Evolutionary conservation across 2,113 vertebrate species (phyloP), one percentile per base, ranked within the genome.

Genomic region (Polyodon spathula): DNA sequence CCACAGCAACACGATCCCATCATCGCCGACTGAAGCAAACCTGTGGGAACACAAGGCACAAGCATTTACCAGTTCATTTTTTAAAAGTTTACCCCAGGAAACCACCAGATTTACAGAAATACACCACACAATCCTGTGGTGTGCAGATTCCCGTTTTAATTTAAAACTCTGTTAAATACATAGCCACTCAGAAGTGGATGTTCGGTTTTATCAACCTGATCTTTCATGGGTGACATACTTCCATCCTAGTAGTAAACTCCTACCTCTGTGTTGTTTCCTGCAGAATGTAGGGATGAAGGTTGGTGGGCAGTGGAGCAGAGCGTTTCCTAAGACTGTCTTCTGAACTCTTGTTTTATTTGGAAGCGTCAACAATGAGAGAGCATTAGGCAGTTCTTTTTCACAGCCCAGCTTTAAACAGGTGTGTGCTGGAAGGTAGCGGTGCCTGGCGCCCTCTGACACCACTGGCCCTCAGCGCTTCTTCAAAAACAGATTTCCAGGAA

Each of bases 21-120:
- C 95, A 65, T 98, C 95, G 38, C 94, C 93, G 14, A 94, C 93
- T 54, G 95, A 98, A 17, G 91, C 94, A 87, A 93, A 97, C 71
- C 94, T 98, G 76, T 59, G 53, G 65, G 62, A 9, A 62, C 16
- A 67, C 38, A n/a, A 64, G 15, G 48, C 10, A 56, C 6, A 56
- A 46, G 37, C 6, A 58, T 46, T 14, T 62, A 48, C 56, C 40
- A 56, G 5, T 17, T 16, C 4, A 41, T 4, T 53, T 27, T 8
- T n/a, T n/a, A n/a, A n/a, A n/a, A n/a, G n/a, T n/a, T n/a, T n/a
- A n/a, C n/a, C n/a, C n/a, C n/a, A n/a, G n/a, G n/a, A n/a, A n/a
- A n/a, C 14, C 48, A 14, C 51, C 6, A 56, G n/a, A n/a, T n/a
- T n/a, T n/a, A n/a, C n/a, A n/a, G n/a, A n/a, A n/a, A n/a, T n/a